These are phyloP conservation scores for Clarias laeviceps DNA, from an alignment of 2,797 vertebrate genomes.

Conservation along the genomic window DNA sequence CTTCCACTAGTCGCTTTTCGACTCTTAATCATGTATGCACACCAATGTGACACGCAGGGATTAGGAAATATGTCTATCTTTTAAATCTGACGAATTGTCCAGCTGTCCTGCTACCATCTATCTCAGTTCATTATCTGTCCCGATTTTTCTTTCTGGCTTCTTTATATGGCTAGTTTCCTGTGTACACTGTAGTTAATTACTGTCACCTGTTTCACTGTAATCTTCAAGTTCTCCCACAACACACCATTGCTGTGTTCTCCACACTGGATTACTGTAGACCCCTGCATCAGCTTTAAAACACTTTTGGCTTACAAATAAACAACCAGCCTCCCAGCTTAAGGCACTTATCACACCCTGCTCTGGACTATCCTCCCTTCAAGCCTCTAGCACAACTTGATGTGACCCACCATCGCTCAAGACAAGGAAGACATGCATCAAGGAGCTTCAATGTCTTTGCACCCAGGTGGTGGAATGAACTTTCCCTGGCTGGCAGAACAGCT, in stretches of 20 bases:
- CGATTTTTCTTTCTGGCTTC: background rate
- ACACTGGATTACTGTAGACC: background rate
- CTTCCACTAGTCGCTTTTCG: background rate
- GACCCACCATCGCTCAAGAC: constrained; percentile 5
- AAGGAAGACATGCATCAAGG: constrained; percentile 10
- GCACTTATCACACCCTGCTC: constrained; percentile 1
- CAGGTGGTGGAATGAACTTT: constrained; percentile 13
- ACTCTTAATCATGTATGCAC: background rate
- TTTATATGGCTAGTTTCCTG: background rate
- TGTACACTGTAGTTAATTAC: background rate
- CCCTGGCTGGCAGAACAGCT: background rate
- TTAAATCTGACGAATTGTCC: background rate
- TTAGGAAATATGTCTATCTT: background rate
- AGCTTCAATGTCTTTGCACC: background rate
- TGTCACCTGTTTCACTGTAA: background rate
- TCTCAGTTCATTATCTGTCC: background rate
- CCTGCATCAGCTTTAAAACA: background rate
- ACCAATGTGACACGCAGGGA: background rate
- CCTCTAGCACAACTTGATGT: constrained; percentile 7
- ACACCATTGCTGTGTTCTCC: background rate
- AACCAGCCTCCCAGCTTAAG: background rate
- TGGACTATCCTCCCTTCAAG: constrained; percentile 2
- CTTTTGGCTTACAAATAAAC: constrained; percentile 11
- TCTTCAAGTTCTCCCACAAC: background rate
- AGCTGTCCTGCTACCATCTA: background rate